Percentiles rank a stretch among this genome's conserved stretches.
Evolutionary conservation across 2,888 invertebrate genomes (phyloP).

Genomic region (Melikaiella ostensackeni): DNA sequence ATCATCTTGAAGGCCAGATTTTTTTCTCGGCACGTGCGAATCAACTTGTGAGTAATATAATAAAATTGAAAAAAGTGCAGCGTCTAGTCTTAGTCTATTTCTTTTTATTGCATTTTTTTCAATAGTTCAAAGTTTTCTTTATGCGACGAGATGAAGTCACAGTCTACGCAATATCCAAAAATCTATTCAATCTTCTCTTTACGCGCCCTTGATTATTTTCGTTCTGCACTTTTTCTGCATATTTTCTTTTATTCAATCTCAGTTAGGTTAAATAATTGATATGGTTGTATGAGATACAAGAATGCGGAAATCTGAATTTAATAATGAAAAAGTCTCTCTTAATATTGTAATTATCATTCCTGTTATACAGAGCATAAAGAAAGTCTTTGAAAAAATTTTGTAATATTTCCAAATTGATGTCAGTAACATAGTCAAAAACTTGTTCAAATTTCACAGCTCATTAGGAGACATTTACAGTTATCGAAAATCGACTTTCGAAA

Average conservation of each 20-base stretch:
- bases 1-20: conserved; percentile 11
- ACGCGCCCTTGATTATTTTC: neutral
- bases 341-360: too few relatives aligned
- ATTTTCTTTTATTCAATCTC: neutral
- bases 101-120: conserved; percentile 8
- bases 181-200: neutral
- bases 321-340: too few relatives aligned
- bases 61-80: conserved; percentile 14
- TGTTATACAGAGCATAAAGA: too few relatives aligned
- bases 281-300: too few relatives aligned
- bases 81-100: conserved; percentile 17
- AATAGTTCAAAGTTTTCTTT: conserved; percentile 7
- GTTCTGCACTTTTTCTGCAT: neutral
- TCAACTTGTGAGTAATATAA: conserved; percentile 13
- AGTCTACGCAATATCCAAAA: neutral
- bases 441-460: conserved; percentile 28
- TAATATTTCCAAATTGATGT: neutral
- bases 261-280: neutral
- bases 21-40: conserved; percentile 27
- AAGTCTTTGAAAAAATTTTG: too few relatives aligned
- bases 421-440: neutral
- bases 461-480: conserved; percentile 21
- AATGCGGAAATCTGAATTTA: too few relatives aligned
- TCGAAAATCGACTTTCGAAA: conserved; percentile 38
- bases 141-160: neutral